These are phyloP conservation scores for Pseudolaguvia tuberculata DNA, from an alignment of 2,113 vertebrate genomes.

Conservation along the genomic window DNA sequence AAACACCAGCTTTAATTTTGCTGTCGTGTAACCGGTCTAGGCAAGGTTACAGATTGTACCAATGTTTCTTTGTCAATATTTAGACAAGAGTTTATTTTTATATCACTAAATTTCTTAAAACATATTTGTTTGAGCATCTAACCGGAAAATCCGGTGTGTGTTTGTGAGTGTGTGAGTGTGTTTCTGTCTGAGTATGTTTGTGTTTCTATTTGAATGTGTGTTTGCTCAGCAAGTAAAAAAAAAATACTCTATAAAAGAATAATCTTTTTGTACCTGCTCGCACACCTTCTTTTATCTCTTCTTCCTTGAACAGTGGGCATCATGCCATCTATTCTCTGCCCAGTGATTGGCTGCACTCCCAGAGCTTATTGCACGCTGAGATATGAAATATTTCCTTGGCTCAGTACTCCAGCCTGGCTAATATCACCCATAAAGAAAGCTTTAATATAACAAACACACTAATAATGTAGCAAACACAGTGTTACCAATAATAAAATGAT, in stretches of 20 bases:
- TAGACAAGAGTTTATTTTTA: background rate
- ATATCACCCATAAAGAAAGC: background rate
- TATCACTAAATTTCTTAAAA: background rate
- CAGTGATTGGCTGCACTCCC: conserved; percentile 36
- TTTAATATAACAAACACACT: background rate
- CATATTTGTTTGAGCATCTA: background rate
- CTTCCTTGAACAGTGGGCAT: conserved; percentile 3
- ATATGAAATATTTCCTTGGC: conserved; percentile 30
- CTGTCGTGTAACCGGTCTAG: background rate
- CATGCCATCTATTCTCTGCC: conserved; percentile 15
- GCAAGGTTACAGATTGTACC: background rate
- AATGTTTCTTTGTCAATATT: background rate
- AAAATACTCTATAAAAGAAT: no score
- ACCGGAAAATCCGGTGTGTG: background rate
- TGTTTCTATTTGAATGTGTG: background rate
- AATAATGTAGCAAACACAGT: conserved; percentile 10
- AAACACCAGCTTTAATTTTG: background rate
- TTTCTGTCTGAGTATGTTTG: background rate
- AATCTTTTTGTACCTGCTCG: background rate
- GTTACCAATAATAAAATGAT: background rate
- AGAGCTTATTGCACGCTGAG: conserved; percentile 29
- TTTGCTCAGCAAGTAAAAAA: background rate
- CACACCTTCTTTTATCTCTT: conserved; percentile 22
- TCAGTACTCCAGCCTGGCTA: conserved; percentile 9
- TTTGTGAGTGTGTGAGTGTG: no score